Evolutionary conservation across 1,140 invertebrate species (phyloP).

Genomic region (Metaphire vulgaris): DNA sequence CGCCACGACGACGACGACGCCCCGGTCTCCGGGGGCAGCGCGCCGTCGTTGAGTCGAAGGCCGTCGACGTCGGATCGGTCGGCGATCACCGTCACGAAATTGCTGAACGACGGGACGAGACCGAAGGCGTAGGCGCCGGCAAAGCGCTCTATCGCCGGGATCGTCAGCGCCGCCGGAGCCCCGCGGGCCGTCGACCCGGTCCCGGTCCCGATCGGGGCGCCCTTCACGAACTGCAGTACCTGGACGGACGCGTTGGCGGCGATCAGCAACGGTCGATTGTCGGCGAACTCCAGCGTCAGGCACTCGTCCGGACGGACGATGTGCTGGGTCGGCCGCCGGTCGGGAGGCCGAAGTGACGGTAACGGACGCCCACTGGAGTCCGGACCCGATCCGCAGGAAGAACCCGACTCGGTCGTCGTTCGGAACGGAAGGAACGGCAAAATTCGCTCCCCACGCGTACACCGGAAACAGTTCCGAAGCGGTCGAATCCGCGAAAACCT

Average conservation of each 20-base stretch:
- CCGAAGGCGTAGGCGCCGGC: background rate
- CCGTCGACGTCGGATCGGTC: background rate
- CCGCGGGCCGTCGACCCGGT: background rate
- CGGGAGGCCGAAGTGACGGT: background rate
- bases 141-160: background rate
- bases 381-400: background rate
- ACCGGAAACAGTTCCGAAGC: background rate
- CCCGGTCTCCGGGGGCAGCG: no score
- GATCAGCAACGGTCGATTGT: background rate
- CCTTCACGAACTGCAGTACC: background rate
- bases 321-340: background rate
- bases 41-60: background rate
- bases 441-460: background rate
- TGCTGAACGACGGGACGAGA: background rate
- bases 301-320: background rate
- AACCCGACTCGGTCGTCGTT: background rate
- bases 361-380: background rate
- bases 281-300: background rate
- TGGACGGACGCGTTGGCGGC: background rate
- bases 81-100: background rate
- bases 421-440: background rate
- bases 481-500: background rate
- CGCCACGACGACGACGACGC: no score
- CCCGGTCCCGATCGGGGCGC: no score
- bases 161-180: background rate